A percentile compares a stretch with the other conserved stretches of the same genome.
Evolutionary conservation across 2,888 invertebrate genomes (phyloP).

Genomic region (Mallateleia sp.): DNA sequence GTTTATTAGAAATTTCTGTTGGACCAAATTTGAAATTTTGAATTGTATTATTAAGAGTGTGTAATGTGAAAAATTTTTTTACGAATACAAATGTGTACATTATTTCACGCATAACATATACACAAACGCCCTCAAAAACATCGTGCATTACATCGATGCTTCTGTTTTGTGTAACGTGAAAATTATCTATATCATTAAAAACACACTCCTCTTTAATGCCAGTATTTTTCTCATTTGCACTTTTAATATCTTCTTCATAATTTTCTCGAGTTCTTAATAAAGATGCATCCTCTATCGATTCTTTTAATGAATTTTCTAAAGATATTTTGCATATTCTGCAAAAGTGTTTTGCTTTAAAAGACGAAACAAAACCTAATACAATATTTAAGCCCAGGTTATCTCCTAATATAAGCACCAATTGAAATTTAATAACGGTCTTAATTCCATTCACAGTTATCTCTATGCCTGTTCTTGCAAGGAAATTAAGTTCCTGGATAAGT

Average conservation of each 20-base stretch:
- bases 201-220: neutral
- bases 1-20: slow-evolving; percentile 46
- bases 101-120: neutral
- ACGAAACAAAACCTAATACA: slow-evolving; percentile 46
- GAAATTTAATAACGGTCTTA: slow-evolving; percentile 10
- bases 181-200: neutral
- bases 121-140: slow-evolving; percentile 1
- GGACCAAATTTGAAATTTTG: slow-evolving; percentile 27
- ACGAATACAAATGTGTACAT: slow-evolving; percentile 32
- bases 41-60: slow-evolving; percentile 25
- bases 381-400: no score
- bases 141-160: neutral
- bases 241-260: slow-evolving; percentile 11
- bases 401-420: no score
- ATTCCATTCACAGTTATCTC: neutral
- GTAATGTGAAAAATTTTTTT: slow-evolving; percentile 36
- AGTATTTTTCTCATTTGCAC: neutral
- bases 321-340: slow-evolving; percentile 14
- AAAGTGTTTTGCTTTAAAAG: slow-evolving; percentile 40
- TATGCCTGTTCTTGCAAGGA: slow-evolving; percentile 30
- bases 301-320: slow-evolving; percentile 1
- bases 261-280: slow-evolving; percentile 11
- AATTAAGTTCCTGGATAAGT: slow-evolving; percentile 33
- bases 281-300: neutral
- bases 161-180: neutral